Evolutionary conservation across 1,140 invertebrate species (phyloP).

Genomic region (Megathymus violae): DNA sequence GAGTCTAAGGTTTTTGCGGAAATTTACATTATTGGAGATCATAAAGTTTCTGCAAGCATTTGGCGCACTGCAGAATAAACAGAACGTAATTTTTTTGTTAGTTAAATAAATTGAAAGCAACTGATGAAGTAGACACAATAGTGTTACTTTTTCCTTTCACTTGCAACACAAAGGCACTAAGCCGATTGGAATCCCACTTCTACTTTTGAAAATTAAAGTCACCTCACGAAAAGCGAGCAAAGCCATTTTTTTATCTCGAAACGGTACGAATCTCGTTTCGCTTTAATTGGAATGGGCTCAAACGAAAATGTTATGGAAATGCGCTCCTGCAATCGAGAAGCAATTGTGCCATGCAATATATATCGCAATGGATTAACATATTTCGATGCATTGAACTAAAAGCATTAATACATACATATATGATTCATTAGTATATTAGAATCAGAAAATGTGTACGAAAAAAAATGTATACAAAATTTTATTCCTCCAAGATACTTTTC

Average conservation of each 20-base stretch:
- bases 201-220: conserved; percentile 14
- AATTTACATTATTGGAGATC: no score
- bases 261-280: conserved; percentile 16
- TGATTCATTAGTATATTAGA: no score
- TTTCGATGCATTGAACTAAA: background rate
- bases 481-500: no score
- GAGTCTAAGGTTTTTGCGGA: no score
- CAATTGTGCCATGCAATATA: background rate
- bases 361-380: background rate
- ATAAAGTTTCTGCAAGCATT: no score
- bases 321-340: background rate
- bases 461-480: no score
- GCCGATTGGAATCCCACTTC: background rate
- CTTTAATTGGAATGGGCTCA: conserved; percentile 18
- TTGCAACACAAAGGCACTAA: background rate
- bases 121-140: background rate
- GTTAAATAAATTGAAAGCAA: background rate
- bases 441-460: no score
- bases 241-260: conserved; percentile 13
- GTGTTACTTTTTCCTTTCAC: background rate
- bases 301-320: conserved; percentile 14
- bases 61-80: no score
- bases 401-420: no score
- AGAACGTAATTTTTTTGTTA: no score
- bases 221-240: conserved; percentile 5